Conservation (phyloP, 2,797 vertebrate species). For the Dendrocincla tyrannina region DNA sequence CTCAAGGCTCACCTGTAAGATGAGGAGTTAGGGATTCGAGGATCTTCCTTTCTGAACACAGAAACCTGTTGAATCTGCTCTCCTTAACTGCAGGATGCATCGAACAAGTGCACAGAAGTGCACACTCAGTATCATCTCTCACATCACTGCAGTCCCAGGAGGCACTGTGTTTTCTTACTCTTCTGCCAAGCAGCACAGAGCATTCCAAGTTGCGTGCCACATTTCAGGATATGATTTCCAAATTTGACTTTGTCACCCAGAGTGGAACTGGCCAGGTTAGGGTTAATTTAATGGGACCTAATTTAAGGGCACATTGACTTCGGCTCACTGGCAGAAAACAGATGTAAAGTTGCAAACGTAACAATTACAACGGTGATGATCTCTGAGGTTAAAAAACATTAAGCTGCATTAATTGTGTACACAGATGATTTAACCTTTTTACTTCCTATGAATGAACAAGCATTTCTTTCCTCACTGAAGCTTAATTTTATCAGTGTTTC, state of each 20-base stretch:
- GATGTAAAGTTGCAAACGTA: background rate
- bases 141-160: background rate
- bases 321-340: background rate
- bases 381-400: background rate
- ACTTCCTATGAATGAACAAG: background rate
- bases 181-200: background rate
- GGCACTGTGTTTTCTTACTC: background rate
- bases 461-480: background rate
- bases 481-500: background rate
- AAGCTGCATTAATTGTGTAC: background rate
- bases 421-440: background rate
- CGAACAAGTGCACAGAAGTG: background rate
- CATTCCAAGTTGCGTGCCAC: accelerated
- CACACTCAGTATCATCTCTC: background rate
- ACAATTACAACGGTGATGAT: background rate
- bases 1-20: constrained; percentile 59
- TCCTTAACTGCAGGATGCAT: background rate
- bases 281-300: background rate
- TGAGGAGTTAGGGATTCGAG: background rate
- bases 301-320: background rate
- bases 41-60: background rate
- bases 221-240: background rate
- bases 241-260: background rate
- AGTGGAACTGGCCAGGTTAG: background rate
- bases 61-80: background rate